phyloP scores from a whole-genome alignment of 2,797 vertebrate genomes.

The Bufotes viridis region DNA sequence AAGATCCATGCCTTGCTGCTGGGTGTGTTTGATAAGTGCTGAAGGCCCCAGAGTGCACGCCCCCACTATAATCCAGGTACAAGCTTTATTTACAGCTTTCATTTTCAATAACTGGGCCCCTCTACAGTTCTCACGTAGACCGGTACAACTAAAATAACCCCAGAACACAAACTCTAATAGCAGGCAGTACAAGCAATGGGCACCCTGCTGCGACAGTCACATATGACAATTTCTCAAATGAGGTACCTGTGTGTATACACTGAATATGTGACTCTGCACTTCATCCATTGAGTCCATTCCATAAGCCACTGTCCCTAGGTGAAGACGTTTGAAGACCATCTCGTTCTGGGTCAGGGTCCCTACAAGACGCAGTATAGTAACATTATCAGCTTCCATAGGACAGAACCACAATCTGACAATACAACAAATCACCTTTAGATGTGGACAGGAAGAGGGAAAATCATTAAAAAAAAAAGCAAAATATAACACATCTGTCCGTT shows the following conservation, averaged over 20 bases:
- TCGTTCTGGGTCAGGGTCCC: slow-evolving; percentile 98
- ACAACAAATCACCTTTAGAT: not conserved
- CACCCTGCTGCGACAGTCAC: not conserved
- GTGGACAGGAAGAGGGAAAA: not conserved
- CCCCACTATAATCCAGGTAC: no score
- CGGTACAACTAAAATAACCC: no score
- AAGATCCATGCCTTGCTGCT: no score
- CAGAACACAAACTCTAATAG: not conserved
- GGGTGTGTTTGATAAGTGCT: no score
- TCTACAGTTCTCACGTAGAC: no score
- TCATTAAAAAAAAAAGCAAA: not conserved
- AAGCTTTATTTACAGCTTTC: no score
- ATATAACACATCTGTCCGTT: no score
- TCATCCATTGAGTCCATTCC: slow-evolving; percentile 99
- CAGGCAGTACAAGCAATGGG: not conserved
- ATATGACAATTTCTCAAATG: not conserved
- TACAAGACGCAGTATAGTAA: slow-evolving; percentile 65
- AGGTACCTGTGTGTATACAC: slow-evolving; percentile 93
- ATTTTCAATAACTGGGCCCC: no score
- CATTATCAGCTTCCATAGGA: not conserved
- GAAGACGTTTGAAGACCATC: slow-evolving; percentile 97
- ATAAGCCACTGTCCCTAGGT: slow-evolving; percentile 95
- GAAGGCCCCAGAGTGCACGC: no score
- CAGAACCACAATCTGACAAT: not conserved
- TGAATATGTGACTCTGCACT: slow-evolving; percentile 98